A percentile compares a stretch with the other conserved stretches of the same genome.
Conservation (phyloP, 2,113 vertebrate species). For the Lichenostomus cassidix region DNA sequence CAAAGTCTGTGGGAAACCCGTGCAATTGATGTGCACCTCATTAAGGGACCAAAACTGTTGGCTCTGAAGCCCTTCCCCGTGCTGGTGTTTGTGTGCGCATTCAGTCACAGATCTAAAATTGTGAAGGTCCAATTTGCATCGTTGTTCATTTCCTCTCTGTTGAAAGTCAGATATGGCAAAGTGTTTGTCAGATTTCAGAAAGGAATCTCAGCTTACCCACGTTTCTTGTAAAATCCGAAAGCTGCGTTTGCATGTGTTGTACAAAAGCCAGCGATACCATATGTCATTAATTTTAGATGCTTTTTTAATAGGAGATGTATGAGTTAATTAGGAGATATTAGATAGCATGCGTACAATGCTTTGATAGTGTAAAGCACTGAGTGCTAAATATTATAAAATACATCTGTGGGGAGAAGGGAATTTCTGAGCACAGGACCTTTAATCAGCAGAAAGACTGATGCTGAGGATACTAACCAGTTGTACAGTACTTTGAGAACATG, state of each 20-base stretch:
- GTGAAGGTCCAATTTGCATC: background rate
- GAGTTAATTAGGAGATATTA: conserved; percentile 57
- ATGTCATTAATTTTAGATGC: conserved; percentile 53
- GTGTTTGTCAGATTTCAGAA: background rate
- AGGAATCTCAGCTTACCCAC: conserved; percentile 9
- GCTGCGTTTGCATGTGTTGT: conserved; percentile 41
- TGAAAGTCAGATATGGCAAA: background rate
- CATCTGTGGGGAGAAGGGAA: background rate
- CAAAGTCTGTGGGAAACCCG: conserved; percentile 50
- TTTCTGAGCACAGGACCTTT: conserved; percentile 18
- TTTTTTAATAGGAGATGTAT: conserved; percentile 40
- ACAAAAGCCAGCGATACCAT: conserved; percentile 6
- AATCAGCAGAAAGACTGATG: conserved; percentile 2
- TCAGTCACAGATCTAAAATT: background rate
- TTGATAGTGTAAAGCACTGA: conserved; percentile 58
- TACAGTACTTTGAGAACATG: background rate
- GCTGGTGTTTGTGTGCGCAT: background rate
- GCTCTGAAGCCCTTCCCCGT: background rate
- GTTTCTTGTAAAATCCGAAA: background rate
- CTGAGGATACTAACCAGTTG: background rate
- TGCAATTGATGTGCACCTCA: conserved; percentile 35
- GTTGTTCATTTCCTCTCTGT: conserved; percentile 16
- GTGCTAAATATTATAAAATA: conserved; percentile 53
- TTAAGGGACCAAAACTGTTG: background rate
- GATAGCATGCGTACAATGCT: conserved; percentile 38